Base-by-base conservation (phyloP, 2,888 invertebrate genomes). In the Deilephila porcellus region DNA sequence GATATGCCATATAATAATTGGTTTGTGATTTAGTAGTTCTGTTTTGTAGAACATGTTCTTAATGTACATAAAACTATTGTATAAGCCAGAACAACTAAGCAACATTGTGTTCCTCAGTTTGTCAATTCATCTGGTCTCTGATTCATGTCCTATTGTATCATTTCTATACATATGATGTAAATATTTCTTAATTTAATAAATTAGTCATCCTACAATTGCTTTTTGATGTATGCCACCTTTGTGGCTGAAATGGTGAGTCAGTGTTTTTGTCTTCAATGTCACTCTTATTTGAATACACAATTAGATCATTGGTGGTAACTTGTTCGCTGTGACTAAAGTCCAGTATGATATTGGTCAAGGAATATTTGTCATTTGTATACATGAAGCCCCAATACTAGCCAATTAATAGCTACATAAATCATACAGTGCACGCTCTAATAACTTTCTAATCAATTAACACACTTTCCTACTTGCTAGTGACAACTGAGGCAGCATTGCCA, bases 101-200 rank as follows among this genome's bases (percentile, higher is more conserved):
- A 67, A 67, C 52, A 25, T 52, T 67, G 25, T 67, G 67, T 74
- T 72, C 67, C 76, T 77, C 75, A 74, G 74, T 77, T 76, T 71
- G 72, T 70, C 73, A 73, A 75, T 78, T 75, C 75, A 72, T 74
- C 74, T 67, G 77, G 75, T 76, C 75, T 80, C 75, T 77, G 75
- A 81, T 73, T 79, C 64, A 64, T 83, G 77, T 83, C 79, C 67
- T 45, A 67, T 67, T 67, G 56, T 73, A 73, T 71, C 32, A 72
- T 72, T 20, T 67, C 64, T 82, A 80, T 80, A 79, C 74, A 45
- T 82, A 85, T 85, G 80, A 86, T 92, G 91, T 91, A 91, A 88
- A 91, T 91, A 89, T 75, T 85, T 87, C 82, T 81, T 84, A 60
- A 64, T 67, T 73, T 67, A 73, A 73, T 73, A 73, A 67, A 79